These are phyloP conservation scores for Lota lota DNA, from an alignment of 2,113 vertebrate genomes.

Conservation along the genomic window DNA sequence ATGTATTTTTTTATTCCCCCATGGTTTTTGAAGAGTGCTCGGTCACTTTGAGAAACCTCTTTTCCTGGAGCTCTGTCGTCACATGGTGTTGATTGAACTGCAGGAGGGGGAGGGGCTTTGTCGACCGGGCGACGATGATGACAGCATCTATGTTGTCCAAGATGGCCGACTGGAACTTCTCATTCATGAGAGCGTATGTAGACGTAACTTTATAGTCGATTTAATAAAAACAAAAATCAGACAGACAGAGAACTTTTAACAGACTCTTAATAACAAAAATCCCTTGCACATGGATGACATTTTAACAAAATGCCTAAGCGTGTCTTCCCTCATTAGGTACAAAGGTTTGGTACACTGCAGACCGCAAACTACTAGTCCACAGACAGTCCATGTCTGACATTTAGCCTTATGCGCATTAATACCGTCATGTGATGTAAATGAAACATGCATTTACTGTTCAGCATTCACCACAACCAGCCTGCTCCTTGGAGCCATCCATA, in stretches of 20 bases:
- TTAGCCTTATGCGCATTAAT: background rate
- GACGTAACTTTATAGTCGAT: background rate
- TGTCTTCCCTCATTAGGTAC: too few relatives aligned
- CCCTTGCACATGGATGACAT: too few relatives aligned
- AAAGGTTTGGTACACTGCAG: too few relatives aligned
- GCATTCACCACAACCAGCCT: too few relatives aligned
- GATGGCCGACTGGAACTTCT: constrained; percentile 90
- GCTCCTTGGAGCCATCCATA: too few relatives aligned
- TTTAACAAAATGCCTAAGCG: too few relatives aligned
- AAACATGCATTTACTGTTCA: background rate
- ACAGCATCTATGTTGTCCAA: constrained; percentile 96
- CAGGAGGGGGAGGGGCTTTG: constrained; percentile 90
- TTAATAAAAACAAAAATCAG: too few relatives aligned
- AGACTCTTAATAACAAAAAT: too few relatives aligned
- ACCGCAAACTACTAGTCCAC: background rate
- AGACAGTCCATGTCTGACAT: background rate
- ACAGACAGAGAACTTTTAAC: too few relatives aligned
- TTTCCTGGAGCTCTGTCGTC: constrained; percentile 93
- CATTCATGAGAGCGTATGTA: constrained; percentile 83
- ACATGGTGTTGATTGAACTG: constrained; percentile 93
- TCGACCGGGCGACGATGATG: constrained; percentile 84
- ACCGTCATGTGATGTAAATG: background rate
- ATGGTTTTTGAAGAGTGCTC: constrained; percentile 80
- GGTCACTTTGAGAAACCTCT: constrained; percentile 98
- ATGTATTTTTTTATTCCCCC: background rate